Evolutionary conservation across 2,888 invertebrate genomes (phyloP).

Genomic region (Gymnocheta viridis): DNA sequence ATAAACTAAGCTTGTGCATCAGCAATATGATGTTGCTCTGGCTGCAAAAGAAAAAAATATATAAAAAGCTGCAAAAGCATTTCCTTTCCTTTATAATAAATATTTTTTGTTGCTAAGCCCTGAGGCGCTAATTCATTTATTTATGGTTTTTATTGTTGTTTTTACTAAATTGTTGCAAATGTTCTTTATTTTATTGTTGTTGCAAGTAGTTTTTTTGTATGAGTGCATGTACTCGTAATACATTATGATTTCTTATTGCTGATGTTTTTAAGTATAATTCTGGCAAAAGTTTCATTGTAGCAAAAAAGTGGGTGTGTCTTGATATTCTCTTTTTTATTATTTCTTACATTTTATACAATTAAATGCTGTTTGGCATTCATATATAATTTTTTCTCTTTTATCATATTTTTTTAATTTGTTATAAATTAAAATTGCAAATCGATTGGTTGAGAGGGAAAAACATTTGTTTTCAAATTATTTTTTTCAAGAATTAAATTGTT

Average conservation of each 20-base stretch:
- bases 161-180: conserved; percentile 51
- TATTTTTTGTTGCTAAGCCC: conserved; percentile 51
- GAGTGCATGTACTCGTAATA: background rate
- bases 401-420: conserved; percentile 35
- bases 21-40: conserved; percentile 33
- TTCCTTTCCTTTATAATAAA: conserved; percentile 57
- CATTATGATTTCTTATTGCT: conserved; percentile 48
- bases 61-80: conserved; percentile 53
- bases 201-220: background rate
- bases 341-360: conserved; percentile 46
- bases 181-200: conserved; percentile 29
- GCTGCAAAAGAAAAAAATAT: background rate
- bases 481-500: conserved; percentile 4
- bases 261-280: conserved; percentile 38
- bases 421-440: conserved; percentile 68
- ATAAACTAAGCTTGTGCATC: conserved; percentile 19
- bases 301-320: conserved; percentile 67
- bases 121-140: conserved; percentile 72
- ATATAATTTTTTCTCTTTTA: conserved; percentile 27
- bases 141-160: conserved; percentile 58
- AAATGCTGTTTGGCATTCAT: conserved; percentile 40
- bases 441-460: conserved; percentile 52
- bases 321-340: conserved; percentile 20
- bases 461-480: background rate
- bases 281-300: conserved; percentile 6